These are phyloP conservation scores for Ammodytes dubius DNA, from an alignment of 2,113 vertebrate species.

Conservation along the genomic window DNA sequence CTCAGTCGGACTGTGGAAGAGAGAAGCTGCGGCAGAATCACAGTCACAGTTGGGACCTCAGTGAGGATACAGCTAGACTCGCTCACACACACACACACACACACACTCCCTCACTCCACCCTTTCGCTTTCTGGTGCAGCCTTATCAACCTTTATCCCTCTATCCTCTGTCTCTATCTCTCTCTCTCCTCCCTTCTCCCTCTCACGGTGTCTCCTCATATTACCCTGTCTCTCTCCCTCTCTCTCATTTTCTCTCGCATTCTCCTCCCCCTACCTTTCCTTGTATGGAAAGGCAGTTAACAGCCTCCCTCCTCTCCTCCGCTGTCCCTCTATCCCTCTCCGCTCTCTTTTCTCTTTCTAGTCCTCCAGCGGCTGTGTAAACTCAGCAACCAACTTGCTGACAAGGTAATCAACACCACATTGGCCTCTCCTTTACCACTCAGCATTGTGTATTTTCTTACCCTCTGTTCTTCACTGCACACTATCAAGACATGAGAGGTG, in stretches of 20 bases:
- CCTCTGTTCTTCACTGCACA: conserved; percentile 19
- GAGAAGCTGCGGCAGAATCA: conserved; percentile 57
- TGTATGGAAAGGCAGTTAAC: conserved; percentile 83
- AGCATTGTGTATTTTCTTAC: conserved; percentile 57
- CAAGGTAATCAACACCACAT: conserved; percentile 74
- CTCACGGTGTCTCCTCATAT: conserved; percentile 73
- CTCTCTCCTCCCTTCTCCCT: conserved; percentile 70
- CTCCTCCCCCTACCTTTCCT: conserved; percentile 79
- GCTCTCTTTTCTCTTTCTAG: conserved; percentile 46
- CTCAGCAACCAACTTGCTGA: conserved; percentile 69
- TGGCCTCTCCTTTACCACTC: conserved; percentile 51
- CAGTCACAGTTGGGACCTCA: conserved; percentile 41
- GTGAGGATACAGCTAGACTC: conserved; percentile 32
- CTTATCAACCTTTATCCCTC: conserved; percentile 72
- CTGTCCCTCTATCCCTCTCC: conserved; percentile 41
- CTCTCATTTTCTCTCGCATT: conserved; percentile 54
- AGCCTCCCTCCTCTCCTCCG: conserved; percentile 62
- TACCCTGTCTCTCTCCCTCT: conserved; percentile 62
- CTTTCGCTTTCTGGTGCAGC: conserved; percentile 49
- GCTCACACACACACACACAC: conserved; percentile 11
- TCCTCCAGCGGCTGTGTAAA: conserved; percentile 61
- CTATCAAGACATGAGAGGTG: conserved; percentile 37
- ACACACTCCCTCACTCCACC: conserved; percentile 28
- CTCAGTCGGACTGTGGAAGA: conserved; percentile 53
- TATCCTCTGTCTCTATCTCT: conserved; percentile 75